Evolutionary conservation across 2,888 invertebrate genomes (phyloP).

Genomic region (Ectemnius lituratus): DNA sequence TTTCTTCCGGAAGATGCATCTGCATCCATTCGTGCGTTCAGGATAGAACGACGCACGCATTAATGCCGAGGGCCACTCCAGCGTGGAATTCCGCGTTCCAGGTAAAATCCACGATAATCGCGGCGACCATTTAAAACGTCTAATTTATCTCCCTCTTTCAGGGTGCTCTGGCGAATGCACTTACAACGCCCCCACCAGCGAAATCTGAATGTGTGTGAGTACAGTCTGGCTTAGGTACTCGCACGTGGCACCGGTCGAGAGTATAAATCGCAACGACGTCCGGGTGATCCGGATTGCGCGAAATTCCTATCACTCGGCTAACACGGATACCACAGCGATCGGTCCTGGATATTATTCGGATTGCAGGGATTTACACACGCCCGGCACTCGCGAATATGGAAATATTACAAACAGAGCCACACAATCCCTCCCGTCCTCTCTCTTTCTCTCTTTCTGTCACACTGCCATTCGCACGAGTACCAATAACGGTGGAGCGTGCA

Average conservation of each 20-base stretch:
- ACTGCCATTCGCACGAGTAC: too few species aligned
- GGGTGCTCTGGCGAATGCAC: too few species aligned
- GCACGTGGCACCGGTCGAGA: conserved; percentile 16
- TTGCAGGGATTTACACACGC: conserved; percentile 36
- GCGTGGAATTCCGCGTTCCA: too few species aligned
- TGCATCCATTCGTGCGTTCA: too few species aligned
- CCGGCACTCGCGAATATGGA: conserved; percentile 45
- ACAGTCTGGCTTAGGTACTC: not conserved
- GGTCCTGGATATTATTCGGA: conserved; percentile 43
- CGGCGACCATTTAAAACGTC: not conserved
- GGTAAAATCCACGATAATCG: not conserved
- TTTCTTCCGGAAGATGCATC: too few species aligned
- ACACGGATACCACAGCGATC: conserved; percentile 37
- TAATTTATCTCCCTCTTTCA: not conserved
- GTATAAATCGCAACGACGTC: conserved; percentile 48
- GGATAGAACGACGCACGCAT: too few species aligned
- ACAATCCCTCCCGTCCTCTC: too few species aligned
- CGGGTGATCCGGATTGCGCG: conserved; percentile 49
- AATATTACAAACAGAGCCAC: conserved; percentile 43
- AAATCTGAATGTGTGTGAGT: conserved; percentile 19
- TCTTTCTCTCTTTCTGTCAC: too few species aligned
- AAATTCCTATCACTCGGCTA: conserved; percentile 46
- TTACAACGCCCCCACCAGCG: not conserved
- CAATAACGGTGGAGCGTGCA: too few species aligned
- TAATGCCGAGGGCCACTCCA: too few species aligned